These are phyloP conservation scores for Watsonalla binaria DNA, from an alignment of 2,888 invertebrate species.

Conservation along the genomic window DNA sequence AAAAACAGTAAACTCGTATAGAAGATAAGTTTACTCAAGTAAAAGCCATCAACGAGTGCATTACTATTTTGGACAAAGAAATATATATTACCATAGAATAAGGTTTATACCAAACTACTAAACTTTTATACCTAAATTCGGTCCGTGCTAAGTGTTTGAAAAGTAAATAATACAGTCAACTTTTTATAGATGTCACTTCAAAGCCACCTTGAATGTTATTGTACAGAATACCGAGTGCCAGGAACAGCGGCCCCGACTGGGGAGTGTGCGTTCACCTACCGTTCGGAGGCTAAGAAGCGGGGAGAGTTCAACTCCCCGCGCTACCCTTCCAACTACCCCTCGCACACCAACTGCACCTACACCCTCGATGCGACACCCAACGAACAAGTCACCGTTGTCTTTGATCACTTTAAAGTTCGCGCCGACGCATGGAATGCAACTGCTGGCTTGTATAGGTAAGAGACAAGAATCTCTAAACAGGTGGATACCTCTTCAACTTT, in stretches of 20 bases:
- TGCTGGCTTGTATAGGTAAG: slow-evolving; percentile 71
- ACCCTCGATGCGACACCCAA: slow-evolving; percentile 90
- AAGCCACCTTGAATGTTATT: no score
- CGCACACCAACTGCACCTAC: slow-evolving; percentile 96
- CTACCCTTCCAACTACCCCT: slow-evolving; percentile 97
- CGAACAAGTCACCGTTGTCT: slow-evolving; percentile 93
- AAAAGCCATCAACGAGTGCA: no score
- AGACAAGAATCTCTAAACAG: slow-evolving; percentile 1
- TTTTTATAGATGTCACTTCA: no score
- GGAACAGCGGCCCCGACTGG: slow-evolving; percentile 96
- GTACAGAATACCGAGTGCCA: slow-evolving; percentile 92
- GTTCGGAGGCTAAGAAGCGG: slow-evolving; percentile 90
- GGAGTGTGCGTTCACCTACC: slow-evolving; percentile 94
- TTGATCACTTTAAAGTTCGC: slow-evolving; percentile 94
- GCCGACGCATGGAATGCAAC: slow-evolving; percentile 89
- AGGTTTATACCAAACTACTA: no score
- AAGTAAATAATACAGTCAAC: no score
- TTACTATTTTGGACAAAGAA: no score
- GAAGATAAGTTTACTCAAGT: no score
- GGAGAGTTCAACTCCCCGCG: slow-evolving; percentile 97
- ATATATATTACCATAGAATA: no score
- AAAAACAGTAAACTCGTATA: no score
- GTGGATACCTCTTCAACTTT: no score
- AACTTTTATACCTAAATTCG: no score
- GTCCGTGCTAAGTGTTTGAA: no score